phyloP scores from a whole-genome alignment of 2,797 vertebrate genomes.

The Brotula barbata region DNA sequence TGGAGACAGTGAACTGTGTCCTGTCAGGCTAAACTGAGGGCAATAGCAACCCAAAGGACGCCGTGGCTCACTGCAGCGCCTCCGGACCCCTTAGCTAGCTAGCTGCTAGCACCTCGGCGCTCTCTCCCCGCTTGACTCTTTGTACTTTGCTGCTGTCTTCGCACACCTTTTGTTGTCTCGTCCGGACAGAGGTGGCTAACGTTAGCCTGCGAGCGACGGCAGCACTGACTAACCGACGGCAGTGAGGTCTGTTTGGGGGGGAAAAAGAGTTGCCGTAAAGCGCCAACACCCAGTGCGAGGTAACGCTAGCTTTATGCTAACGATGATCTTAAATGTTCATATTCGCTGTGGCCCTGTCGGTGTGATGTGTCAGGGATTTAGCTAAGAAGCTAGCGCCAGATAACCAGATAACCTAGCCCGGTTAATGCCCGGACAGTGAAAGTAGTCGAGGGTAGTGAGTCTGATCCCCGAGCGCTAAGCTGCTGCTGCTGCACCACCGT shows the following conservation, averaged over 20 bases:
- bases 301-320: background rate
- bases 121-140: conserved; percentile 22
- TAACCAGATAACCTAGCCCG: conserved; percentile 2
- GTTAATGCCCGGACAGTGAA: conserved; percentile 47
- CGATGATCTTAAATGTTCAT: background rate
- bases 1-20: no score
- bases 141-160: conserved; percentile 31
- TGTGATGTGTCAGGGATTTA: conserved; percentile 22
- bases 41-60: no score
- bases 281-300: conserved; percentile 49
- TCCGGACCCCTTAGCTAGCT: background rate
- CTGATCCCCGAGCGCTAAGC: conserved; percentile 26
- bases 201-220: conserved; percentile 46
- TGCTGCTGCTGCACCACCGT: conserved; percentile 18
- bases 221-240: conserved; percentile 8
- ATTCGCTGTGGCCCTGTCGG: conserved; percentile 15
- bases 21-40: conserved; percentile 7
- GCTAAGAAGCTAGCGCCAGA: conserved; percentile 43
- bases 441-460: conserved; percentile 37
- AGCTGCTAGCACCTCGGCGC: background rate
- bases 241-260: conserved; percentile 3
- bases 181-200: conserved; percentile 37
- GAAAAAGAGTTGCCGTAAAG: conserved; percentile 11
- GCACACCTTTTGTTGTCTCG: conserved; percentile 72
- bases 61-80: background rate